Evolutionary conservation across 2,113 vertebrate genomes (phyloP).

Genomic region (Paraplagusia blochii): DNA sequence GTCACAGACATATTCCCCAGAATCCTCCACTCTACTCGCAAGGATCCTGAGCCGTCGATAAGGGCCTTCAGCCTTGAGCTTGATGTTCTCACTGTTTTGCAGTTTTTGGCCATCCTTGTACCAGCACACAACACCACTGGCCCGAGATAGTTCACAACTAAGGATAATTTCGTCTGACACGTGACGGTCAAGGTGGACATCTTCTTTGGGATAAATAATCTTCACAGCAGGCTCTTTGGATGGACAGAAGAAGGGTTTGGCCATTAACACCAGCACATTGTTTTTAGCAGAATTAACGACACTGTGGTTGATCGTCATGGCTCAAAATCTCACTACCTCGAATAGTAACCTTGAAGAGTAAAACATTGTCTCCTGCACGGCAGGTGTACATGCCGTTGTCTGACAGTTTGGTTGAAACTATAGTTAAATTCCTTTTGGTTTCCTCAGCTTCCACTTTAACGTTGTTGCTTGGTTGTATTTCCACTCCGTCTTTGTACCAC

Average conservation of each 20-base stretch:
- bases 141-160: constrained; percentile 84
- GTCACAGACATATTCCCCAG: constrained; percentile 89
- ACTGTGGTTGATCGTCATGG: background rate
- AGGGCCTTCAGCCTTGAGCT: constrained; percentile 80
- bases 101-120: constrained; percentile 88
- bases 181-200: constrained; percentile 78
- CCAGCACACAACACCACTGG: constrained; percentile 77
- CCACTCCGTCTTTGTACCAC: constrained; percentile 79
- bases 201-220: constrained; percentile 82
- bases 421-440: constrained; percentile 53
- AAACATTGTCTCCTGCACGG: constrained; percentile 70
- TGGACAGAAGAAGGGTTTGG: background rate
- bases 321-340: constrained; percentile 78
- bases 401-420: constrained; percentile 63
- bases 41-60: constrained; percentile 80
- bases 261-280: too few species aligned
- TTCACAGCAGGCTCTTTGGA: constrained; percentile 83
- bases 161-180: constrained; percentile 83
- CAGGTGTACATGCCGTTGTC: constrained; percentile 77
- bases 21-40: constrained; percentile 71
- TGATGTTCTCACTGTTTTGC: constrained; percentile 73
- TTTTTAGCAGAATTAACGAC: background rate
- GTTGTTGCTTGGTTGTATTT: constrained; percentile 58
- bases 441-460: constrained; percentile 56
- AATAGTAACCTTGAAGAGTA: constrained; percentile 78